Evolutionary conservation across 2,888 invertebrate genomes (phyloP).

Genomic region (Mactromeris polynyma): DNA sequence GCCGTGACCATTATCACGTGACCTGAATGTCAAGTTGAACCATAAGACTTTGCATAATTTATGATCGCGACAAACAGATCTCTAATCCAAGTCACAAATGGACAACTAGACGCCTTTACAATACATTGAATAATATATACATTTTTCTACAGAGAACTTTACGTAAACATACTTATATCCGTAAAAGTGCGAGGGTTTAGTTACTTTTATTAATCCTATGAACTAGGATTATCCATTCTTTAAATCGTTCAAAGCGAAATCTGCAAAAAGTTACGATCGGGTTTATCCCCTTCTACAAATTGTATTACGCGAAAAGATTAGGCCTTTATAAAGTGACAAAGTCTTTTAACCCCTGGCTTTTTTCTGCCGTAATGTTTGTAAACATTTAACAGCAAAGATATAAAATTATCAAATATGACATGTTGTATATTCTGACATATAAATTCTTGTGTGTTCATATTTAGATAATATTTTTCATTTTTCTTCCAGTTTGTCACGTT

Average conservation of each 20-base stretch:
- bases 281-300: neutral
- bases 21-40: neutral
- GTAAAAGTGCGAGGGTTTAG: neutral
- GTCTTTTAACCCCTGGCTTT: neutral
- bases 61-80: neutral
- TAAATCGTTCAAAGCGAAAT: neutral
- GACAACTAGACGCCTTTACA: neutral
- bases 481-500: conserved; percentile 28
- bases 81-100: neutral
- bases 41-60: neutral
- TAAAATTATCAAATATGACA: conserved; percentile 15
- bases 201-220: neutral
- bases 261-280: neutral
- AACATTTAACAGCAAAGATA: neutral
- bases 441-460: neutral
- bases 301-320: neutral
- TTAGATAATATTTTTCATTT: conserved; percentile 3
- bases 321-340: neutral
- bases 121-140: neutral
- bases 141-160: neutral
- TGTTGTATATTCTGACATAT: neutral
- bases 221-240: neutral
- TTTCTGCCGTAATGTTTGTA: neutral
- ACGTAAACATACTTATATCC: conserved; percentile 1
- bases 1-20: neutral